phyloP scores from a whole-genome alignment of 2,113 vertebrate genomes.

The Megalops atlanticus region DNA sequence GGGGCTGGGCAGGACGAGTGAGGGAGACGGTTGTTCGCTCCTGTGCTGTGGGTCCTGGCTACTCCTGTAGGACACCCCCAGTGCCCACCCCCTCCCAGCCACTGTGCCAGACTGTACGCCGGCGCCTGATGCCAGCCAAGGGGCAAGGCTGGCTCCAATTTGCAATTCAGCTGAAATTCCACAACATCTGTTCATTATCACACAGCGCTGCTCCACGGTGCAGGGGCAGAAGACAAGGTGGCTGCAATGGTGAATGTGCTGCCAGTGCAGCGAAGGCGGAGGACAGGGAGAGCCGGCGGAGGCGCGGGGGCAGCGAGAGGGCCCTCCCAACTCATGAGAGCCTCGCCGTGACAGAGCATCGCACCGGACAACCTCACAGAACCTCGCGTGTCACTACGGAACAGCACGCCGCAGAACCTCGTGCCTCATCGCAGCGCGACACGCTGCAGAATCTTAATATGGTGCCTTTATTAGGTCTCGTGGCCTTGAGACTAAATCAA shows the following conservation, averaged over 20 bases:
- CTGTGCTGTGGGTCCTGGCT: conserved; percentile 7
- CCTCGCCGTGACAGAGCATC: neutral
- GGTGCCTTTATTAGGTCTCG: no score
- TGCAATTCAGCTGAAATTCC: conserved; percentile 85
- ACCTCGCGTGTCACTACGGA: neutral
- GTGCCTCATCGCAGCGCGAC: no score
- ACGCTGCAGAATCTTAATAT: no score
- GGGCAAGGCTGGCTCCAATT: conserved; percentile 75
- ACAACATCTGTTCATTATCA: conserved; percentile 91
- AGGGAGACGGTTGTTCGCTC: neutral
- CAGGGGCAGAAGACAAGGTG: conserved; percentile 14
- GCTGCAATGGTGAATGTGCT: conserved; percentile 37
- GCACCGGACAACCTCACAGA: no score
- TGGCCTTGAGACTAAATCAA: no score
- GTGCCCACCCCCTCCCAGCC: conserved; percentile 4
- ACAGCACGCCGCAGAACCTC: neutral
- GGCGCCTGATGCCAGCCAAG: conserved; percentile 71
- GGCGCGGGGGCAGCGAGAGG: conserved; percentile 44
- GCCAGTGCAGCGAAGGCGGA: conserved; percentile 1
- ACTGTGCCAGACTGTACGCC: conserved; percentile 68
- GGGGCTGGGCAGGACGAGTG: neutral
- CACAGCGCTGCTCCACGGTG: conserved; percentile 63
- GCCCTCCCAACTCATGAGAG: neutral
- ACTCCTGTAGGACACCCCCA: neutral
- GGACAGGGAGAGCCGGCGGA: neutral